Evolutionary conservation across 2,888 invertebrate species (phyloP).

Genomic region (Oscheius myriophilus): DNA sequence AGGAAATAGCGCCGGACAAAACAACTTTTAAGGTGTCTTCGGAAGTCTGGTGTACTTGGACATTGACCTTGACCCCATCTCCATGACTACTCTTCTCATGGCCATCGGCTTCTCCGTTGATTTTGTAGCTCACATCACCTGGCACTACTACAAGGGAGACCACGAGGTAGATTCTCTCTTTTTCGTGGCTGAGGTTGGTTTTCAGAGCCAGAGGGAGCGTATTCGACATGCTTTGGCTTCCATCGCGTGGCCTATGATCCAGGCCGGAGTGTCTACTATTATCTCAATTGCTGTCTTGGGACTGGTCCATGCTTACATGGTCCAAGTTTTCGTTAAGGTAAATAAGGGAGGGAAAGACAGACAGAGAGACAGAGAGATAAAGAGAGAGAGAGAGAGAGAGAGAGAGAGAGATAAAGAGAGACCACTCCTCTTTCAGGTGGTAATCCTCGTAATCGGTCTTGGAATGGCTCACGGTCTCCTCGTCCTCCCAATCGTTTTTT

Average conservation of each 20-base stretch:
- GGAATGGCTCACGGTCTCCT: conserved; percentile 68
- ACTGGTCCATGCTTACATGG: conserved; percentile 69
- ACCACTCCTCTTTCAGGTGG: conserved; percentile 42
- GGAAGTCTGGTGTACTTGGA: conserved; percentile 64
- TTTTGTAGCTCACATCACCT: conserved; percentile 69
- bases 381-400: too few relatives aligned
- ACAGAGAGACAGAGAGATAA: not conserved
- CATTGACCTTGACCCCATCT: conserved; percentile 69
- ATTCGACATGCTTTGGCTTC: conserved; percentile 66
- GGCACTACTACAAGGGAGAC: conserved; percentile 70
- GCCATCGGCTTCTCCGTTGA: conserved; percentile 70
- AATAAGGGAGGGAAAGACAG: not conserved
- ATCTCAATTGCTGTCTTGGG: conserved; percentile 59
- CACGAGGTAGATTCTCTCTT: conserved; percentile 38
- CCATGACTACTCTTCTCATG: conserved; percentile 65
- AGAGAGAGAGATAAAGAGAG: not conserved
- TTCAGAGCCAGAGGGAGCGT: conserved; percentile 59
- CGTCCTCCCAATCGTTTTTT: conserved; percentile 66
- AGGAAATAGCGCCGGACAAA: not conserved
- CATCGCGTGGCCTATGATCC: conserved; percentile 70
- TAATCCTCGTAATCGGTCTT: conserved; percentile 65
- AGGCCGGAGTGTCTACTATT: conserved; percentile 68
- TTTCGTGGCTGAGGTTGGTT: not conserved
- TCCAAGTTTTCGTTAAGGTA: conserved; percentile 64
- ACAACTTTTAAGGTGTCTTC: conserved; percentile 56